Evolutionary conservation across 2,797 vertebrate genomes (phyloP).

Genomic region (Arrhamphus sclerolepis): DNA sequence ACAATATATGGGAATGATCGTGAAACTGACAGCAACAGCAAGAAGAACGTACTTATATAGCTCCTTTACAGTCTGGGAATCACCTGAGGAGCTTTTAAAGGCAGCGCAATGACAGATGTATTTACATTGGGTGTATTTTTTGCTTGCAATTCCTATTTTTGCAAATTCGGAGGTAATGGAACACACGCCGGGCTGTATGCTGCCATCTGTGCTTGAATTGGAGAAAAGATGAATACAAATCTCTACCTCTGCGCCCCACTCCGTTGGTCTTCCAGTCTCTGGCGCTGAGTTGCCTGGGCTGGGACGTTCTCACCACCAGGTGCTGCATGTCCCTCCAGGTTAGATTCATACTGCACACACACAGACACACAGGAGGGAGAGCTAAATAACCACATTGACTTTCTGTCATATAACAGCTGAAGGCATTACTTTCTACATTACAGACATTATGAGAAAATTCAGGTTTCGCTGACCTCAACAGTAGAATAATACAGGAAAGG

Average conservation of each 20-base stretch:
- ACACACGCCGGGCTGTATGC: not conserved
- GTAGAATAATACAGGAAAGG: conserved; percentile 31
- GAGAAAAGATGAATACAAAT: not conserved
- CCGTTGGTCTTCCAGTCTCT: conserved; percentile 94
- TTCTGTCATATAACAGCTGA: conserved; percentile 34
- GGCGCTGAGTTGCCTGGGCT: conserved; percentile 88
- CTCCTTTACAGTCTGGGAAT: no score
- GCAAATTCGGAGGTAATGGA: no score
- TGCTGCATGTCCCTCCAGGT: conserved; percentile 99
- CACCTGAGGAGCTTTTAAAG: no score
- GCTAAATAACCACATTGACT: conserved; percentile 20
- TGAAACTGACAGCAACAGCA: no score
- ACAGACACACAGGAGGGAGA: conserved; percentile 8
- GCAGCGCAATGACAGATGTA: no score
- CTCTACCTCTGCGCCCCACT: conserved; percentile 90
- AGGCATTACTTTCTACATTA: conserved; percentile 41
- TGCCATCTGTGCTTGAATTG: conserved; percentile 16
- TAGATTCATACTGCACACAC: conserved; percentile 87
- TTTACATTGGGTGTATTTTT: no score
- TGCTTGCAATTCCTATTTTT: no score
- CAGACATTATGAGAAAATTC: conserved; percentile 29
- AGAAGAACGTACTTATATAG: no score
- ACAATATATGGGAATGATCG: no score
- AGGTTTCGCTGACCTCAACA: conserved; percentile 40
- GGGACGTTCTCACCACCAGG: conserved; percentile 91